phyloP scores from a whole-genome alignment of 2,113 vertebrate genomes.

The Aleadryas rufinucha region DNA sequence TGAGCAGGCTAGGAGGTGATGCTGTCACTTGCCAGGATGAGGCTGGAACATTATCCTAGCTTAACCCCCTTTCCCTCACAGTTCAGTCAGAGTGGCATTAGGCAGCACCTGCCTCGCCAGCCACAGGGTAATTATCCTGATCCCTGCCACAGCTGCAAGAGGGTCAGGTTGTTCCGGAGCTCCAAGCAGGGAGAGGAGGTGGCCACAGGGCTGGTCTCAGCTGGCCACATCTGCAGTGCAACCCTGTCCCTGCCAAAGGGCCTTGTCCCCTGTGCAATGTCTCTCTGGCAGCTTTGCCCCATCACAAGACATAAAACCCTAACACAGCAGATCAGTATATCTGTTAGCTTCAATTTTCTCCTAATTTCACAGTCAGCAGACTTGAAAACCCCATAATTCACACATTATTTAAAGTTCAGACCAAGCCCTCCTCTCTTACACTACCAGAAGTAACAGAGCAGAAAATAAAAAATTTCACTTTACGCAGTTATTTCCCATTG shows the following conservation, averaged over 20 bases:
- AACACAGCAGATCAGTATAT: fast-evolving
- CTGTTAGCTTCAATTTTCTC: not conserved
- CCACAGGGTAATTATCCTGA: not conserved
- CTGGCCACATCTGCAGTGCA: not conserved
- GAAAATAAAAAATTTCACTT: not conserved
- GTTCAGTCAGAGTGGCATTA: not conserved
- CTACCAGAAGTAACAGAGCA: not conserved
- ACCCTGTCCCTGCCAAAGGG: not conserved
- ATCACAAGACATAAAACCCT: fast-evolving
- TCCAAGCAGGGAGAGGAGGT: not conserved
- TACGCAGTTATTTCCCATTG: not conserved
- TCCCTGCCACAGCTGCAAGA: not conserved
- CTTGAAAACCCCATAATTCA: not conserved
- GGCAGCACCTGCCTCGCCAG: not conserved
- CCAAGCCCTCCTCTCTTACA: not conserved
- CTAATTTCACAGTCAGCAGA: not conserved
- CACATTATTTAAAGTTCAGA: not conserved
- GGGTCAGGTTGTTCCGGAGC: not conserved
- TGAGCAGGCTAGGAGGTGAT: not conserved
- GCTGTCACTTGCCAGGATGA: not conserved
- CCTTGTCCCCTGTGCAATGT: fast-evolving
- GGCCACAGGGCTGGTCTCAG: not conserved
- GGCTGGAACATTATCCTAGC: not conserved
- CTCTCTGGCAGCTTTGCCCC: not conserved
- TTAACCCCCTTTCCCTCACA: not conserved